Conservation (phyloP, 2,113 vertebrate species). For the Puntigrus tetrazona region DNA sequence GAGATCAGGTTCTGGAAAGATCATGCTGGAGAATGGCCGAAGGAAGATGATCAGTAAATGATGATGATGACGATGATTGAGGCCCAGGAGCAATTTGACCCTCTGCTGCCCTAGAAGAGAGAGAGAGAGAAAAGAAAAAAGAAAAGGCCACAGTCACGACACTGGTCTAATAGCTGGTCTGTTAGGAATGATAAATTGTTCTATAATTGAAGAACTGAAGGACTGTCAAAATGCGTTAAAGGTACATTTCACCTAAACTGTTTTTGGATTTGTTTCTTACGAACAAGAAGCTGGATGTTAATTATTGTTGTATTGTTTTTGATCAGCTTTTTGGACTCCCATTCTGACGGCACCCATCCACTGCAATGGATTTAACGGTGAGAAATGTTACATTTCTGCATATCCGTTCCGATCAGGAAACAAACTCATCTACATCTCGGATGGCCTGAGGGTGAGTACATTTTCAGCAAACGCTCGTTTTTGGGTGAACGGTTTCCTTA, state of each 20-base stretch:
- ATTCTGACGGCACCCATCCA: not conserved
- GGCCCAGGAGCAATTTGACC: not conserved
- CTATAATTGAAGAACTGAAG: not conserved
- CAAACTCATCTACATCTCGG: not conserved
- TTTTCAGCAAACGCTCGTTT: not conserved
- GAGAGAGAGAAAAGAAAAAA: not conserved
- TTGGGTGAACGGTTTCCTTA: not conserved
- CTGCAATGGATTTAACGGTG: not conserved
- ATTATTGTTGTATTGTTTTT: not conserved
- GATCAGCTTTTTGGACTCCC: not conserved
- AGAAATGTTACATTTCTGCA: not conserved
- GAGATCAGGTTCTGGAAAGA: not conserved
- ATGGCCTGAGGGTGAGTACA: not conserved
- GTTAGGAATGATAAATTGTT: not conserved
- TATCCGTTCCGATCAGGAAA: not conserved
- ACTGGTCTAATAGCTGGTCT: not conserved
- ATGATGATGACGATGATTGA: not conserved
- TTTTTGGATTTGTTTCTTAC: not conserved
- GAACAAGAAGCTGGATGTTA: no score
- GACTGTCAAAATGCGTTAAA: not conserved
- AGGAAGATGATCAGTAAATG: slow-evolving; percentile 22
- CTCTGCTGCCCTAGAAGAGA: not conserved
- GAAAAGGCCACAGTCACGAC: not conserved
- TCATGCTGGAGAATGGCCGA: not conserved
- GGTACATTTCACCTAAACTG: not conserved